Base-by-base conservation (phyloP, 2,888 invertebrate genomes). In the Trisateles emortualis region DNA sequence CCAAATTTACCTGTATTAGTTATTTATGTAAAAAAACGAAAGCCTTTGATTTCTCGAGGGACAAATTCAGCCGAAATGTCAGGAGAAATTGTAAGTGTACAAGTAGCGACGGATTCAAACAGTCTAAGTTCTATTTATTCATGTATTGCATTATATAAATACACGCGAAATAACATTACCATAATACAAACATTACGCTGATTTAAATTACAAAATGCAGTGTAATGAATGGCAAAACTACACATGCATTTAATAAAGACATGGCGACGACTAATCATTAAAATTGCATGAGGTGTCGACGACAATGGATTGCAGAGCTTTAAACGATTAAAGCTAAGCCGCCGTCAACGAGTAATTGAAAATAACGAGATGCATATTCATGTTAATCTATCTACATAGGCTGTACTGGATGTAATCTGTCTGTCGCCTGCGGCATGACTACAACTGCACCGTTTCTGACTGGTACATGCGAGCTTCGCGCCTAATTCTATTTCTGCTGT, bases 361-460 rank as follows among this genome's bases (percentile, higher is more conserved):
- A 84, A 84, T 87, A 86, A 87, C 86, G 78, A 85, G 81, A 77
- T 86, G 85, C 85, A 88, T 88, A 88, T 88, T 87, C 86, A 89
- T 87, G 77, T 76, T 76, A 73, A 73, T 77, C 76, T 74, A 74
- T 74, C 70, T 73, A 69, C 69, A 50, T 49, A 52, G 52, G 53
- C 47, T 1, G 1, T 40, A 32, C n/a, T 19, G 19, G 10, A 36
- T 55, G 64, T 57, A 66, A 56, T 68, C 54, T 35, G 51, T 64
- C 45, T 52, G 64, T 64, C 48, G 45, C 60, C 45, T 36, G 40
- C 44, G 38, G 60, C 53, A 35, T 38, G 53, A n/a, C 33, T 33
- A 33, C 33, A 10, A 38, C 36, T 57, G 47, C 52, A 11, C 11
- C 6, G 32, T 5, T 11, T 10, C 32, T 3, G 4, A 4, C 32